A percentile compares a stretch with the other conserved stretches of the same genome.
Evolutionary conservation across 2,797 vertebrate genomes (phyloP).

Genomic region (Furcifer pardalis): DNA sequence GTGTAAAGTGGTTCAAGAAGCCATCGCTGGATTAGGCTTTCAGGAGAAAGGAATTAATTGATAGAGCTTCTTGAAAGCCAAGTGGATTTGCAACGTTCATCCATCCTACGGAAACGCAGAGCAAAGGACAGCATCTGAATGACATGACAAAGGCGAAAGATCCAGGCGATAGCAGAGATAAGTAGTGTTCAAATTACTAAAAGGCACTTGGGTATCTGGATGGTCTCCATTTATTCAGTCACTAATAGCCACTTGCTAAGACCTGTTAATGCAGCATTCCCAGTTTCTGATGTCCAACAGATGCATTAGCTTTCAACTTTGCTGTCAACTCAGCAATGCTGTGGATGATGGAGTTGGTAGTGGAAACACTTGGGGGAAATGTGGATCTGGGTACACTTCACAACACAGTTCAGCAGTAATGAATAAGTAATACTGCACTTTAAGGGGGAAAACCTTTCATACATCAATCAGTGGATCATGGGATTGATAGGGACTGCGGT

Average conservation of each 20-base stretch:
- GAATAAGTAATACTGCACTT: too few relatives aligned
- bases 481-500: too few relatives aligned
- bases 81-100: not conserved
- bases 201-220: conserved; percentile 3
- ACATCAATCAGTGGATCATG: not conserved
- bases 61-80: not conserved
- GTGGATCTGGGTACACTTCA: too few relatives aligned
- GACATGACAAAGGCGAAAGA: not conserved
- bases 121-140: not conserved
- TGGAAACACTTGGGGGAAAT: too few relatives aligned
- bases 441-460: too few relatives aligned
- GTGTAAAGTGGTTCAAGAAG: conserved; percentile 2
- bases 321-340: too few relatives aligned
- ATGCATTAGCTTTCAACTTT: not conserved
- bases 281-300: not conserved
- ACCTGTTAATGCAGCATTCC: not conserved
- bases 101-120: not conserved
- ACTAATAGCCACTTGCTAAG: not conserved
- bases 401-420: too few relatives aligned
- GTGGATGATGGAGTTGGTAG: too few relatives aligned
- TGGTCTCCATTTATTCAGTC: not conserved
- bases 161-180: not conserved
- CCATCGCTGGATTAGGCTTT: not conserved
- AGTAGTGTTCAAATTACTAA: not conserved
- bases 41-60: conserved; percentile 5